These are phyloP conservation scores for Lordiphosa andalusiaca DNA, from an alignment of 2,888 invertebrate genomes.

Conservation along the genomic window DNA sequence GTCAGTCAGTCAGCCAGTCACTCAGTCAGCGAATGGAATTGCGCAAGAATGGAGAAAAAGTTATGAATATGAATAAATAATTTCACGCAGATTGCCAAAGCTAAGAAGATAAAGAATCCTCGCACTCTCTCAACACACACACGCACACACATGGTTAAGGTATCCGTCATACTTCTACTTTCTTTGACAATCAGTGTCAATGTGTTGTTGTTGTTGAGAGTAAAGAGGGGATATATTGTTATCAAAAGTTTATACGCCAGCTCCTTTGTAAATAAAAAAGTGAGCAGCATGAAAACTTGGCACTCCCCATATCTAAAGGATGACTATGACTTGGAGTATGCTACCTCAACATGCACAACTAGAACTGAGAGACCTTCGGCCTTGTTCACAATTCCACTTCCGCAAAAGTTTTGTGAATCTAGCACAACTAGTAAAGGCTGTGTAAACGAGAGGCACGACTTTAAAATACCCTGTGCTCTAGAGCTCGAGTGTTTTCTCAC, in stretches of 20 bases:
- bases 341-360: too few species aligned
- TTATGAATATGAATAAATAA: constrained; percentile 76
- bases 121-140: constrained; percentile 13
- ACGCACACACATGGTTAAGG: neutral
- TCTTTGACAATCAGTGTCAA: constrained; percentile 61
- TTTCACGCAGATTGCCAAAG: constrained; percentile 74
- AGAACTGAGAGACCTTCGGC: too few species aligned
- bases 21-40: constrained; percentile 57
- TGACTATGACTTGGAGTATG: too few species aligned
- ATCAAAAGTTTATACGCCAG: too few species aligned
- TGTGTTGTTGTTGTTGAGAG: constrained; percentile 5
- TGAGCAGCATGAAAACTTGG: constrained; percentile 11
- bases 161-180: constrained; percentile 12
- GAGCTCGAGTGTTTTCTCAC: too few species aligned
- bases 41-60: constrained; percentile 51
- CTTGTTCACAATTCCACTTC: too few species aligned
- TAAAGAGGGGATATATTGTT: neutral
- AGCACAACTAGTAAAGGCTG: too few species aligned
- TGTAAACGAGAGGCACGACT: too few species aligned
- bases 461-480: too few species aligned
- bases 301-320: too few species aligned
- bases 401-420: too few species aligned
- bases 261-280: too few species aligned
- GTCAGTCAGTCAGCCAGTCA: constrained; percentile 46
- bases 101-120: constrained; percentile 47